Conservation (phyloP, 2,797 vertebrate genomes). For the Enteromius treurensis region DNA sequence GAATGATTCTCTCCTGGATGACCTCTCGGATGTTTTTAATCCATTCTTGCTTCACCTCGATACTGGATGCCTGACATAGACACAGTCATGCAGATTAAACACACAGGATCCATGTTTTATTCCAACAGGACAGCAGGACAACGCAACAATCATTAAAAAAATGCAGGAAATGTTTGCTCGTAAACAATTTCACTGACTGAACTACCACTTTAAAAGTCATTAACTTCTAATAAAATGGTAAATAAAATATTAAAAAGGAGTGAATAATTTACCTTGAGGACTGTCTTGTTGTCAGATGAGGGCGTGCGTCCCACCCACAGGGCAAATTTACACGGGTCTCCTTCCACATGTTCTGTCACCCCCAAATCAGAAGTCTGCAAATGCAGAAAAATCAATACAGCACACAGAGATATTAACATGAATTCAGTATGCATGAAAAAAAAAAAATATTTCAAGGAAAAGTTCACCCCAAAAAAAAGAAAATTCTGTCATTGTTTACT, state of each 20-base stretch:
- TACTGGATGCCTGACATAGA: slow-evolving; percentile 85
- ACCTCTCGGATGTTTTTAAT: slow-evolving; percentile 98
- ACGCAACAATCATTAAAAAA: neutral
- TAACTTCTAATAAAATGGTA: neutral
- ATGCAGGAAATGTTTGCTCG: neutral
- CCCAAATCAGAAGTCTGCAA: slow-evolving; percentile 95
- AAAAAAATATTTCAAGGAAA: no score
- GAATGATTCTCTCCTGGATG: slow-evolving; percentile 98
- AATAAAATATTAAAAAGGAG: neutral
- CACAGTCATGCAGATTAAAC: neutral
- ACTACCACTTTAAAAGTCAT: neutral
- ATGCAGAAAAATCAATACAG: neutral
- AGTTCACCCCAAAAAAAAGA: no score
- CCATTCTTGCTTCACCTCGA: slow-evolving; percentile 98
- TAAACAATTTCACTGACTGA: neutral
- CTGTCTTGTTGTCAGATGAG: slow-evolving; percentile 97
- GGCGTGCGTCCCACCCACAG: slow-evolving; percentile 97
- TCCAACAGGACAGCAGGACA: neutral
- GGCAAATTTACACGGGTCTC: slow-evolving; percentile 97
- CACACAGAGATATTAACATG: neutral
- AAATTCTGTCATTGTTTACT: no score
- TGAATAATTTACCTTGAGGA: slow-evolving; percentile 86
- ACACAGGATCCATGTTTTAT: neutral
- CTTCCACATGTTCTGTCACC: slow-evolving; percentile 96
- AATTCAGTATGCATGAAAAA: neutral